Evolutionary conservation across 1,140 invertebrate genomes (phyloP).

Genomic region (Cydia strobilella): DNA sequence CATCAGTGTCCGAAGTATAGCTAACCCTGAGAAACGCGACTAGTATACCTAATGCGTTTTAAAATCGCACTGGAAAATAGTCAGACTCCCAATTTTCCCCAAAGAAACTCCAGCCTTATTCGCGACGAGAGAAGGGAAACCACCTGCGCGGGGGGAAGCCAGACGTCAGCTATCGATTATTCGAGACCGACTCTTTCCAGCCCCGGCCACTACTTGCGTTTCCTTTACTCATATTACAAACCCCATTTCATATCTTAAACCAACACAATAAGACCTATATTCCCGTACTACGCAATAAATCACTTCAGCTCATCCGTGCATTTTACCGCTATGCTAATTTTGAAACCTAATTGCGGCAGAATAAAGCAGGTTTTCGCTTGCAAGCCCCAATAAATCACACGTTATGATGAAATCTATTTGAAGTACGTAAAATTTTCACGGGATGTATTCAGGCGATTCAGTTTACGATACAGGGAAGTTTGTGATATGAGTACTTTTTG

Average conservation of each 20-base stretch:
- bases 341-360: not conserved
- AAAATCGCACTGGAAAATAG: not conserved
- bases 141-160: constrained; percentile 56
- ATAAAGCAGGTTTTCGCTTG: constrained; percentile 2
- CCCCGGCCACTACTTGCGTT: constrained; percentile 56
- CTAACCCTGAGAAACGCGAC: too few relatives aligned
- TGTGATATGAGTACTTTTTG: not conserved
- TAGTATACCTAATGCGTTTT: not conserved
- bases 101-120: constrained; percentile 42
- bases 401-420: constrained; percentile 5
- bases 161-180: constrained; percentile 79
- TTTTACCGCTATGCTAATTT: not conserved
- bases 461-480: not conserved
- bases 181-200: constrained; percentile 70
- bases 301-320: constrained; percentile 33
- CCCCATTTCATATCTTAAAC: constrained; percentile 57
- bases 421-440: not conserved
- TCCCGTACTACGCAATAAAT: constrained; percentile 33
- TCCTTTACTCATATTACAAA: constrained; percentile 48
- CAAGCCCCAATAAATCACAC: not conserved
- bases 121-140: constrained; percentile 57
- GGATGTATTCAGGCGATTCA: constrained; percentile 14
- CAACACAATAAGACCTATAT: constrained; percentile 49
- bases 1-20: too few relatives aligned
- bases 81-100: not conserved